Conservation (phyloP, 2,888 invertebrate genomes). For the Tanaodytes sp. region DNA sequence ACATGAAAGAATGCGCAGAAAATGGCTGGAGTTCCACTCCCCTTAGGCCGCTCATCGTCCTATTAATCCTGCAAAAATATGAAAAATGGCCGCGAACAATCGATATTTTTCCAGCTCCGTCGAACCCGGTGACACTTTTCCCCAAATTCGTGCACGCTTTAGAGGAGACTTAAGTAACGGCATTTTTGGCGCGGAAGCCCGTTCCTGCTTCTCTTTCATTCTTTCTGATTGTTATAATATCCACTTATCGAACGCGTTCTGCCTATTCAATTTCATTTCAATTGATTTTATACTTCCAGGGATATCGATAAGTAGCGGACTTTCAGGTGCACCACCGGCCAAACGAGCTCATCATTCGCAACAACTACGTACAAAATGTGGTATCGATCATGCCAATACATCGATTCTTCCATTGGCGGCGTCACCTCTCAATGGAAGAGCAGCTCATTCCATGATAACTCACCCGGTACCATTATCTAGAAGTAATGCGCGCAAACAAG, state of each 20-base stretch:
- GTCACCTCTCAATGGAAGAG: conserved; percentile 69
- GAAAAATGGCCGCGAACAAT: conserved; percentile 66
- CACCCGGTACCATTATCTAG: conserved; percentile 81
- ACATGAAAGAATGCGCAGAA: conserved; percentile 56
- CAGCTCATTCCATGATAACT: conserved; percentile 66
- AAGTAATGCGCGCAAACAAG: conserved; percentile 85
- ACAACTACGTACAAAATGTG: conserved; percentile 67
- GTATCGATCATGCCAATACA: conserved; percentile 62
- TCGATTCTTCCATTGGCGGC: conserved; percentile 67
- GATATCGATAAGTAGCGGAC: conserved; percentile 67
- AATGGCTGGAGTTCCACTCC: conserved; percentile 58
- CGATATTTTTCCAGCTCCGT: conserved; percentile 69
- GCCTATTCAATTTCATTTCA: too few relatives aligned
- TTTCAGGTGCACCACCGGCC: conserved; percentile 77
- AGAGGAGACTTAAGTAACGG: conserved; percentile 62
- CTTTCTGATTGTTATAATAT: too few relatives aligned
- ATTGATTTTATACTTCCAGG: too few relatives aligned
- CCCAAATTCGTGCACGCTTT: conserved; percentile 53
- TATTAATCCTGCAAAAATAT: conserved; percentile 66
- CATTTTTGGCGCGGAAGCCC: conserved; percentile 65
- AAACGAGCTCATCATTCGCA: conserved; percentile 77
- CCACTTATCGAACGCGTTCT: too few relatives aligned
- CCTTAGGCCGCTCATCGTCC: conserved; percentile 52
- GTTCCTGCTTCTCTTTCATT: conserved; percentile 55
- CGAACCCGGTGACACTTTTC: conserved; percentile 23